Percentiles rank a stretch among this genome's conserved stretches.
Evolutionary conservation across 2,888 invertebrate species (phyloP).

Genomic region (Eilema caniola): DNA sequence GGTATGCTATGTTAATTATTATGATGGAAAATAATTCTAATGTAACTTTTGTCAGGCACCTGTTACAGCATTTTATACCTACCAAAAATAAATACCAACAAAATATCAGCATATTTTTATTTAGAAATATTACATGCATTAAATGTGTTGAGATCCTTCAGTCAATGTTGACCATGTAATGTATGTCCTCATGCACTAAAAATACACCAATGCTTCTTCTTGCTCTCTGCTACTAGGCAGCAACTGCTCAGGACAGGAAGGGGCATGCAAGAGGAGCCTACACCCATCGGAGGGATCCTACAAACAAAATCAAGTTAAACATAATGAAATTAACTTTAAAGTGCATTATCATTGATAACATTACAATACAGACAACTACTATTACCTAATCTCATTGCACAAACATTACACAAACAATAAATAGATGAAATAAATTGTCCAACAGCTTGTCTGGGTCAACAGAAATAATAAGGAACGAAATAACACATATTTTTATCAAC

Average conservation of each 20-base stretch:
- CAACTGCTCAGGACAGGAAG: constrained; percentile 13
- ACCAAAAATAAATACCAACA: constrained; percentile 13
- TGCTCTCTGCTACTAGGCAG: constrained; percentile 6
- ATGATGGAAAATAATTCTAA: background rate
- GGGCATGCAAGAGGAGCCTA: constrained; percentile 28
- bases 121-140: constrained; percentile 16
- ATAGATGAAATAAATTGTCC: background rate
- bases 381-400: background rate
- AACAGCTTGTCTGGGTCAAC: background rate
- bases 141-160: constrained; percentile 3
- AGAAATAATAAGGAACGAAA: background rate
- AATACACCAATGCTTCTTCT: constrained; percentile 9
- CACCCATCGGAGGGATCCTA: constrained; percentile 18
- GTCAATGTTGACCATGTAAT: background rate
- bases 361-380: background rate
- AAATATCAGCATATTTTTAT: constrained; percentile 13
- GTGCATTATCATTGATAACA: background rate
- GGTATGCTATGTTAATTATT: background rate
- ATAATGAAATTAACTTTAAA: constrained; percentile 5
- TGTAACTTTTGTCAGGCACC: background rate
- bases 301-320: constrained; percentile 19
- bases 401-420: background rate
- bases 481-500: background rate
- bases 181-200: constrained; percentile 7
- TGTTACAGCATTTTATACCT: background rate